These are phyloP conservation scores for Acanthopleura granulata DNA, from an alignment of 2,888 invertebrate species.

Conservation along the genomic window DNA sequence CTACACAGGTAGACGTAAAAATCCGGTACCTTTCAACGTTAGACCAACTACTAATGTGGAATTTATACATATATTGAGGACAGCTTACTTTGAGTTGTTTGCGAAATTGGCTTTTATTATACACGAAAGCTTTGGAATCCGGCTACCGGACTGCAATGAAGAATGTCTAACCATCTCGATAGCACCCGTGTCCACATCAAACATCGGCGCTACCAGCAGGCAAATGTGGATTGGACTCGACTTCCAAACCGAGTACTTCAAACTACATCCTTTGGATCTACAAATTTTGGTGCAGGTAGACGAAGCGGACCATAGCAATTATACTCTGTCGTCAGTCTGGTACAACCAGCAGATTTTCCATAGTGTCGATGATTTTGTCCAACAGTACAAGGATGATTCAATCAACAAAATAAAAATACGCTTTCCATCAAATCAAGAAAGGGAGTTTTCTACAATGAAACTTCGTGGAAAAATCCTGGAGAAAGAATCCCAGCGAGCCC, in stretches of 20 bases:
- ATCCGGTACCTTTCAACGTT: constrained; percentile 29
- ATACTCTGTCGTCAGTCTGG: constrained; percentile 36
- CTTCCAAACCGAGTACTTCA: constrained; percentile 36
- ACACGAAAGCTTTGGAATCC: constrained; percentile 28
- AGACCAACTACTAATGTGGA: constrained; percentile 32
- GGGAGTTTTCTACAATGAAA: constrained; percentile 28
- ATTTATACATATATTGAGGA: constrained; percentile 13
- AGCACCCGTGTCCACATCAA: constrained; percentile 23
- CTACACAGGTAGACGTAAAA: constrained; percentile 23
- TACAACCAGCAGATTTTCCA: constrained; percentile 34
- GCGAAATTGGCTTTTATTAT: constrained; percentile 27
- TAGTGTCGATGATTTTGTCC: constrained; percentile 28
- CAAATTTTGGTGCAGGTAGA: constrained; percentile 37
- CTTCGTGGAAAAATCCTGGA: constrained; percentile 30
- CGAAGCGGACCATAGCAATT: constrained; percentile 24
- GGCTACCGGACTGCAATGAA: constrained; percentile 25
- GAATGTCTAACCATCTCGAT: constrained; percentile 31
- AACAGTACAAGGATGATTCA: constrained; percentile 22
- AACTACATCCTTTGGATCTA: constrained; percentile 46
- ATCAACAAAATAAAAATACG: not conserved
- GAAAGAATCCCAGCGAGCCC: constrained; percentile 29
- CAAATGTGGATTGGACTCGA: constrained; percentile 36
- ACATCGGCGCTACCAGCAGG: constrained; percentile 24
- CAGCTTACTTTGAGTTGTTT: constrained; percentile 25
- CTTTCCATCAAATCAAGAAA: not conserved